Conservation (phyloP, 2,113 vertebrate species). For the Axis porcinus region DNA sequence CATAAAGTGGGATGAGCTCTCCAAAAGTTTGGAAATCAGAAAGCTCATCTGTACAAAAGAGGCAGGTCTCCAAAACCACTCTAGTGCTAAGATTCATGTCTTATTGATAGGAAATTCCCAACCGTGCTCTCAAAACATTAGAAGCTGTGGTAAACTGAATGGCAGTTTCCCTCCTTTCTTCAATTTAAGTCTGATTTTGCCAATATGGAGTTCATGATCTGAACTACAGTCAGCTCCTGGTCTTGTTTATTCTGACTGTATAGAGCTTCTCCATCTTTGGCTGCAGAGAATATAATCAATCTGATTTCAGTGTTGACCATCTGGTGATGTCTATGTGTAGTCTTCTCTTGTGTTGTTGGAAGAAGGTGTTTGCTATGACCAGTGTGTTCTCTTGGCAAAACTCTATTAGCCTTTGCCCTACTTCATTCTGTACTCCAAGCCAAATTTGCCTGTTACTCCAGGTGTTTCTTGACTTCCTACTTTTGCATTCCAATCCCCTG, state of each 20-base stretch:
- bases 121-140: background rate
- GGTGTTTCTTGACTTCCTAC: background rate
- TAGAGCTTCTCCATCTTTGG: background rate
- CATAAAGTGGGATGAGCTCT: background rate
- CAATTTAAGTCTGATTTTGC: background rate
- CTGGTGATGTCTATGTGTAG: background rate
- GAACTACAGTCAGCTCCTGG: fast-evolving
- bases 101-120: background rate
- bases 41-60: background rate
- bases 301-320: background rate
- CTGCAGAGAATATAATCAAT: background rate
- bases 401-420: background rate
- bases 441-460: background rate
- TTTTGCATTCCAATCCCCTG: background rate
- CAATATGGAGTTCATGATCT: background rate
- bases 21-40: background rate
- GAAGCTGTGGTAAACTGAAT: background rate
- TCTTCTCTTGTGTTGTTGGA: background rate
- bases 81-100: background rate
- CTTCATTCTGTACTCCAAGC: background rate
- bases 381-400: background rate
- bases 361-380: background rate
- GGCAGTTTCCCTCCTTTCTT: background rate
- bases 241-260: background rate
- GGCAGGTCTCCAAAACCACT: background rate